A percentile compares a stretch with the other conserved stretches of the same genome.
phyloP scores from a whole-genome alignment of 23 tunicate species.

The Corella eumyota region DNA sequence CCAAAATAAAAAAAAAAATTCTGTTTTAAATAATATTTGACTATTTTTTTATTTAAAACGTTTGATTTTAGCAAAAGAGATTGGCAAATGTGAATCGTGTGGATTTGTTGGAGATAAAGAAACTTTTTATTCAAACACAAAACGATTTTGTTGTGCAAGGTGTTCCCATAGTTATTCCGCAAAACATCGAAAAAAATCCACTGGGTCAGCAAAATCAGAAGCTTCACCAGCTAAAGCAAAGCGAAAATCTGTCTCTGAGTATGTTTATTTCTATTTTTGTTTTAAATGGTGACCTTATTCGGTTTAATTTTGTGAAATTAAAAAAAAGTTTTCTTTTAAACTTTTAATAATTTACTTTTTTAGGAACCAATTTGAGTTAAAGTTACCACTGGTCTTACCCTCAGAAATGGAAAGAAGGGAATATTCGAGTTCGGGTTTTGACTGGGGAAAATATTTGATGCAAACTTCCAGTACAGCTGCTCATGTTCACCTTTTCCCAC shows the following conservation, averaged over 20 bases:
- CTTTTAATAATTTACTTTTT: not conserved
- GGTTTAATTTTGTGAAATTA: too few species aligned
- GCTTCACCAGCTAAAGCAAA: not conserved
- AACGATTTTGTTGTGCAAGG: constrained; percentile 39
- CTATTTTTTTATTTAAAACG: too few species aligned
- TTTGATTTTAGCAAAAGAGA: too few species aligned
- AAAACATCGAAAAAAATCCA: constrained; percentile 16
- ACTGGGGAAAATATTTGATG: constrained; percentile 76
- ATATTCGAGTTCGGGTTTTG: constrained; percentile 37
- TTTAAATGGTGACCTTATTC: too few species aligned
- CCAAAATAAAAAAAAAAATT: too few species aligned
- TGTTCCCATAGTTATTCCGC: constrained; percentile 61
- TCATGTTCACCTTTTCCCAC: constrained; percentile 60
- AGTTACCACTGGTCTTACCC: constrained; percentile 20
- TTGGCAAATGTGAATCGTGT: constrained; percentile 55
- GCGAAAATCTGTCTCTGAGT: too few species aligned
- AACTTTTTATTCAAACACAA: constrained; percentile 40
- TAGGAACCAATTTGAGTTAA: too few species aligned
- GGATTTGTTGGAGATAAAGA: constrained; percentile 7
- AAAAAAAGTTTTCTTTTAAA: too few species aligned
- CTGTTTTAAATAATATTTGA: too few species aligned
- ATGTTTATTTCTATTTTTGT: too few species aligned
- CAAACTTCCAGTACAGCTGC: constrained; percentile 41
- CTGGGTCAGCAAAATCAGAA: not conserved
- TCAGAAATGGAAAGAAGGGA: constrained; percentile 59